Evolutionary conservation across 2,797 vertebrate species (phyloP), one percentile per base, ranked within the genome.

Genomic region (Corythornis leucogaster): DNA sequence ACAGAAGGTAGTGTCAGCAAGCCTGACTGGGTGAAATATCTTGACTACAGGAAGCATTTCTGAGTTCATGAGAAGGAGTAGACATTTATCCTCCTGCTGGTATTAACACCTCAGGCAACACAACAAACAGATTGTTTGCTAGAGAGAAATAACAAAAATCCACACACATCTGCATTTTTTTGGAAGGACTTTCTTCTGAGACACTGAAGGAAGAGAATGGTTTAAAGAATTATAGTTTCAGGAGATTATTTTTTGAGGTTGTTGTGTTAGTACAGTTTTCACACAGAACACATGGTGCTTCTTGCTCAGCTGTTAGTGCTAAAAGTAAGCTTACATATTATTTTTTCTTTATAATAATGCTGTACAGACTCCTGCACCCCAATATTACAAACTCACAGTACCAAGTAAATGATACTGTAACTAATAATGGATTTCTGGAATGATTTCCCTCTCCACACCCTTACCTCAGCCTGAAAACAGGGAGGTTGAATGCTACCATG

Each of bases 41-140:
- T 88, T 74, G 69, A 53, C 58, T 43, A 18, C 4, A 80, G 58
- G 46, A 81, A 80, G 30, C 74, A 53, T 83, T 95, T 71, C 66
- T n/a, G 51, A 80, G 43, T 24, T 90, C 61, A 54, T 38, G 75
- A 90, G 81, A 85, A 85, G 48, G 10, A 35, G 55, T 31, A 84
- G 30, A 35, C 33, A 85, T 88, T 69, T 86, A 85, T 68, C 58
- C 55, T 90, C 88, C 64, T 74, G 76, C 81, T 84, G 50, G 51
- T 70, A 92, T 35, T 86, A 91, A 61, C 75, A 74, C 64, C 43
- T 93, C 46, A 71, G 51, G 63, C 58, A 74, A 80, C 30, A 89
- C 57, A 87, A 80, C 3, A 25, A 68, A 18, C 21, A 54, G 48
- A 51, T 42, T 68, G 33, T 70, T 85, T 84, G 46, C 50, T 69